Conservation (phyloP, 1,140 invertebrate species). For the Aphaenogaster rudis region DNA sequence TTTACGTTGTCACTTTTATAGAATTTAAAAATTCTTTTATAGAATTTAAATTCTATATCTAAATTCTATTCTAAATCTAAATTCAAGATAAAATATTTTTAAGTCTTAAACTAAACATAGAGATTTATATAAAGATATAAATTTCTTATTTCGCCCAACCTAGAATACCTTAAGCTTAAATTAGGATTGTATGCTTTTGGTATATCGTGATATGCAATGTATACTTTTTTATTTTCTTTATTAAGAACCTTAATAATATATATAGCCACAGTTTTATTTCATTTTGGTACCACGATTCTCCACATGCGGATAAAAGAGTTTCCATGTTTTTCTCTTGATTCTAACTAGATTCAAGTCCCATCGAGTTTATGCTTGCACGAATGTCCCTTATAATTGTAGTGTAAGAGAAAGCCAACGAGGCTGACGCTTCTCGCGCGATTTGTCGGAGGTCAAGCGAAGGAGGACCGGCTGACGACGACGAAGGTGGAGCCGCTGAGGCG, state of each 20-base stretch:
- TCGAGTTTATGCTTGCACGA: background rate
- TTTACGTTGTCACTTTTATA: background rate
- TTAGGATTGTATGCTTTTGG: background rate
- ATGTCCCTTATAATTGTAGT: conserved; percentile 1
- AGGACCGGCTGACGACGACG: conserved; percentile 44
- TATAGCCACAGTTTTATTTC: background rate
- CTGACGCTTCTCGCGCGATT: conserved; percentile 62
- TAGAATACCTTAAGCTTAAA: background rate
- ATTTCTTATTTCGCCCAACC: background rate
- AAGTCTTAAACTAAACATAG: background rate
- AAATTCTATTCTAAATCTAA: background rate
- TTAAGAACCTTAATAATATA: background rate
- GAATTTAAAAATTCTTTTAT: background rate
- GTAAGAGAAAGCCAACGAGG: conserved; percentile 58
- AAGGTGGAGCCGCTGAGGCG: conserved; percentile 53
- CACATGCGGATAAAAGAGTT: background rate
- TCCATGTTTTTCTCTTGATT: background rate
- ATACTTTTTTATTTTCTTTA: background rate
- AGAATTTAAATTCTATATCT: background rate
- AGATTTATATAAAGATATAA: background rate
- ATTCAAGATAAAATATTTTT: background rate
- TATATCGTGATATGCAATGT: background rate
- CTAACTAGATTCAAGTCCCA: conserved; percentile 9
- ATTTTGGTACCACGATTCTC: background rate
- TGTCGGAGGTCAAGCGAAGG: conserved; percentile 70